Percentiles rank a stretch among this genome's conserved stretches.
These are phyloP conservation scores for Lissonota sp. DNA, from an alignment of 2,888 invertebrate species.

Conservation along the genomic window DNA sequence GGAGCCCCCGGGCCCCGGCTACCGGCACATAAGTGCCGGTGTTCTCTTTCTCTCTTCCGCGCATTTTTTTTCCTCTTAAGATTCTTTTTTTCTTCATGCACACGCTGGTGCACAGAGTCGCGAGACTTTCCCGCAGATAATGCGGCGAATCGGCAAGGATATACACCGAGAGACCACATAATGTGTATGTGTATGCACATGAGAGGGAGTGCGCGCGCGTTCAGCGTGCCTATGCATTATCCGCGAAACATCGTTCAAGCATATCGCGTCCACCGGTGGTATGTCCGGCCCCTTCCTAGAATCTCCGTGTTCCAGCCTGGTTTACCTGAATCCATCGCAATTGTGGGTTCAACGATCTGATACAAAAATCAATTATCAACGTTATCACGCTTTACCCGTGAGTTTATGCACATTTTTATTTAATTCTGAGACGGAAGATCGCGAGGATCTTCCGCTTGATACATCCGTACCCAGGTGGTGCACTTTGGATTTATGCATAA, in stretches of 20 bases:
- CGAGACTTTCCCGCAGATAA: constrained; percentile 45
- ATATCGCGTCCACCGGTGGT: constrained; percentile 46
- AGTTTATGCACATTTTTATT: background rate
- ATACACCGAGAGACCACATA: constrained; percentile 38
- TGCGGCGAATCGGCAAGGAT: constrained; percentile 51
- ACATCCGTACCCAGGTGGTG: constrained; percentile 40
- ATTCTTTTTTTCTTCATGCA: constrained; percentile 11
- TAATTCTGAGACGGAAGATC: background rate
- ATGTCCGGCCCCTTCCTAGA: constrained; percentile 36
- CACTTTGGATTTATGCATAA: constrained; percentile 53
- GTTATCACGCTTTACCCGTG: background rate
- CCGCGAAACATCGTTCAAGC: constrained; percentile 61
- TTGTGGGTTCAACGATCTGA: constrained; percentile 42
- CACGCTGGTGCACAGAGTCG: constrained; percentile 24
- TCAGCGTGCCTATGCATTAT: constrained; percentile 54
- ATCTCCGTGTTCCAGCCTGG: constrained; percentile 12
- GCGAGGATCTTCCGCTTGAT: background rate
- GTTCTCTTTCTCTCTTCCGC: constrained; percentile 35
- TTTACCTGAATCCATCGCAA: constrained; percentile 44
- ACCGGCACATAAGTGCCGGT: constrained; percentile 64
- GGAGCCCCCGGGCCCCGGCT: too few species aligned
- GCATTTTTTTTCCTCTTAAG: constrained; percentile 9
- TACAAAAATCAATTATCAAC: constrained; percentile 31
- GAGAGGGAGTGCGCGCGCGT: constrained; percentile 27
- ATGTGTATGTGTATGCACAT: constrained; percentile 55